Evolutionary conservation across 2,797 vertebrate genomes (phyloP), one percentile per base, ranked within the genome.

Genomic region (Falco naumanni): DNA sequence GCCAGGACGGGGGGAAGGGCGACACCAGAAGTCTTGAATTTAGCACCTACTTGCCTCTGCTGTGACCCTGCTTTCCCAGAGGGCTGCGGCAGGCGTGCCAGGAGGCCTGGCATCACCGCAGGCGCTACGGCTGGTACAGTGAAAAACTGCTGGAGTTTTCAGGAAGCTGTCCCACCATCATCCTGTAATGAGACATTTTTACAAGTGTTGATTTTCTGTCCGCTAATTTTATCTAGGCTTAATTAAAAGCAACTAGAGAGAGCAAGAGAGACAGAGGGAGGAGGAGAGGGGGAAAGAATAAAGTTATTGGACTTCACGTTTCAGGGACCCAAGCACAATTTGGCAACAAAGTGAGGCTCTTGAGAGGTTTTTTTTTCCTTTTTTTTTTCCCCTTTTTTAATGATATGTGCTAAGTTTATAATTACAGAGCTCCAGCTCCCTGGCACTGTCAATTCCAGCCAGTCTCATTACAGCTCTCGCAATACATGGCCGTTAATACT

Each of bases 401-500:
- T 51, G 77, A 72, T 94, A 87, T 70, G 63, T 70, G 37, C 75
- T 86, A 84, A 50, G 77, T 93, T 96, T 92, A 61, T 89, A 85
- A 94, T 95, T 93, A 90, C 14, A 78, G 81, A 91, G 45, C 82
- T 89, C n/a, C 76, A 79, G 79, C 86, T 96, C 90, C 82, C 84
- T 90, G 50, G 79, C 87, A 82, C 75, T 89, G 93, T 88, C 93
- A 81, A 43, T 96, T 95, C 84, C 65, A 94, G 68, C 74, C 53
- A 43, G 50, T 93, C 95, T 98, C 95, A 96, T 98, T 98, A 97
- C 87, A 74, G 94, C 91, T 97, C 95, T 96, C 31, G 20, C 75
- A 90, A 96, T 80, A 84, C 82, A 84, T 65, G 87, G 72, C 89
- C 10, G 65, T 97, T 97, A 97, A 95, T 97, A 93, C 92, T 97